These are phyloP conservation scores for Taphrorychus bicolor DNA, from an alignment of 2,888 invertebrate genomes.

Conservation along the genomic window DNA sequence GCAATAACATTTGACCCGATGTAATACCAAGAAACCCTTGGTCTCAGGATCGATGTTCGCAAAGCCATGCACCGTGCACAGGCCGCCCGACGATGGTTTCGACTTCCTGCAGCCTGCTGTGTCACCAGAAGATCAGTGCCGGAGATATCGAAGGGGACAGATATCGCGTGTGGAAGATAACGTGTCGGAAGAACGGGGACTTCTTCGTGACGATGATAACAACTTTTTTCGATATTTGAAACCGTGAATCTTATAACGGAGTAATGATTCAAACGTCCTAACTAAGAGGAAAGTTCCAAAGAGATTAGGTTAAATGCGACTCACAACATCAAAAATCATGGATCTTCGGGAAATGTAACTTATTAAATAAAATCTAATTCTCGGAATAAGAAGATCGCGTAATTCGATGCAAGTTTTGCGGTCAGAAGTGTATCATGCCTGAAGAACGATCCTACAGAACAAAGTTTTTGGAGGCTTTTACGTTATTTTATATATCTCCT, in stretches of 20 bases:
- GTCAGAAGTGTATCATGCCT: too few relatives aligned
- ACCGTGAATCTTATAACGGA: not conserved
- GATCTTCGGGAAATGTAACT: too few relatives aligned
- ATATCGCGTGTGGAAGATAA: constrained; percentile 1
- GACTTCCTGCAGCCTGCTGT: constrained; percentile 38
- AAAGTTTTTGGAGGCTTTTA: too few relatives aligned
- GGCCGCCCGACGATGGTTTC: constrained; percentile 20
- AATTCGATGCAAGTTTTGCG: too few relatives aligned
- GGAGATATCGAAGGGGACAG: constrained; percentile 11
- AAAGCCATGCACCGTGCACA: constrained; percentile 27
- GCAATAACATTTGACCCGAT: constrained; percentile 39
- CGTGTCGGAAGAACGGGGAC: not conserved
- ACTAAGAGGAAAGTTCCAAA: too few relatives aligned
- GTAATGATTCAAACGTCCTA: too few relatives aligned
- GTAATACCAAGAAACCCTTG: constrained; percentile 36
- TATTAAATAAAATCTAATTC: too few relatives aligned
- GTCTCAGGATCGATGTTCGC: constrained; percentile 35
- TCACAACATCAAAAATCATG: too few relatives aligned
- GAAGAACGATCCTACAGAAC: too few relatives aligned
- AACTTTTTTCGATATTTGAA: not conserved
- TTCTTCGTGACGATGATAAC: not conserved
- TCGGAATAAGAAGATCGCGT: too few relatives aligned
- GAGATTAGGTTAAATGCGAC: too few relatives aligned
- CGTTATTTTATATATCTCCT: too few relatives aligned
- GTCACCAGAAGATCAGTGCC: constrained; percentile 36